These are phyloP conservation scores for Microtus pennsylvanicus DNA, from an alignment of 2,113 vertebrate genomes.

Conservation along the genomic window DNA sequence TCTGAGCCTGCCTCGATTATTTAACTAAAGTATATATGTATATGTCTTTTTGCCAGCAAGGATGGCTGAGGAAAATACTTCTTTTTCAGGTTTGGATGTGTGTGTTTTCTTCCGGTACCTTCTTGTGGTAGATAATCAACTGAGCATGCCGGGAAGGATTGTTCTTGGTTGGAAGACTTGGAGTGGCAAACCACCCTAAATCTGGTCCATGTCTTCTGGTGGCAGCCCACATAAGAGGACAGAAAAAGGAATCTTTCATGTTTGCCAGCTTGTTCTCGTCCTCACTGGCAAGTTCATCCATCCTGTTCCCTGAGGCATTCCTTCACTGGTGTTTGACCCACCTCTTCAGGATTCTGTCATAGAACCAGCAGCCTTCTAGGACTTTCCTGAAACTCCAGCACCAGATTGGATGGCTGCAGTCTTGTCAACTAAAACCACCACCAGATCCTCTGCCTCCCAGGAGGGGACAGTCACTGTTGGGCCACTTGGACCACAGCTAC, in stretches of 20 bases:
- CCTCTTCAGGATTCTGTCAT: background rate
- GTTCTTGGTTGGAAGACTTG: background rate
- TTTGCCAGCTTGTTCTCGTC: background rate
- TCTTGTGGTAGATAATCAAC: background rate
- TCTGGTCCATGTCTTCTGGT: background rate
- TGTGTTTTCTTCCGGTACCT: background rate
- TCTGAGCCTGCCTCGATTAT: background rate
- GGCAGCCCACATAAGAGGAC: background rate
- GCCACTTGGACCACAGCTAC: background rate
- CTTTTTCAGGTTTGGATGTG: background rate
- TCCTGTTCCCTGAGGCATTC: background rate
- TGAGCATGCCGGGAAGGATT: background rate
- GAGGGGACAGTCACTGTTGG: background rate
- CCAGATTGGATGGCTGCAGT: background rate
- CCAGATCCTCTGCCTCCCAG: background rate
- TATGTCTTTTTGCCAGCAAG: slow-evolving; percentile 2
- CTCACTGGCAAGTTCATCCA: background rate
- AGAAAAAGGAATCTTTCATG: background rate
- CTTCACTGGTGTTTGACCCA: background rate
- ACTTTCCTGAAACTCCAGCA: background rate
- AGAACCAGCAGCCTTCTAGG: background rate
- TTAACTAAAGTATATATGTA: background rate
- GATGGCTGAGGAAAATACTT: background rate
- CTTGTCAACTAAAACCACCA: background rate
- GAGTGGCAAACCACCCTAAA: background rate